Percentiles rank a stretch among this genome's conserved stretches.
These are phyloP conservation scores for Lumbricus terrestris DNA, from an alignment of 2,888 invertebrate species.

Conservation along the genomic window DNA sequence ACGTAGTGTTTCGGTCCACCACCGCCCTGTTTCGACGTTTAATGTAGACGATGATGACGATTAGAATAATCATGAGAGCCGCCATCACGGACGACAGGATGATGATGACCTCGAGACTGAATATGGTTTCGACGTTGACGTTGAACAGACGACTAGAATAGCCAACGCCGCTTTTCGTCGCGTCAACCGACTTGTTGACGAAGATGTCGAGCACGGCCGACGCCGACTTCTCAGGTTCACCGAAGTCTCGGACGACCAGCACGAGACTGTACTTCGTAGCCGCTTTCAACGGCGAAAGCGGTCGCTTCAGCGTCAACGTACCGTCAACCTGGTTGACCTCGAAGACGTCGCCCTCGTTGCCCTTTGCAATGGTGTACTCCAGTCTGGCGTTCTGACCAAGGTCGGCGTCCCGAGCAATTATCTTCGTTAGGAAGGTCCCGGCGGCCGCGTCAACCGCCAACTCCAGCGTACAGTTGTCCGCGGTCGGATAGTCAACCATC, in stretches of 20 bases:
- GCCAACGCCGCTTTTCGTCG: slow-evolving; percentile 9
- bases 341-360: slow-evolving; percentile 59
- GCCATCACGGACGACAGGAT: slow-evolving; percentile 31
- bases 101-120: slow-evolving; percentile 30
- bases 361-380: slow-evolving; percentile 43
- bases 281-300: background rate
- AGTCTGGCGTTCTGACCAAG: slow-evolving; percentile 44
- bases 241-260: slow-evolving; percentile 25
- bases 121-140: background rate
- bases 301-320: slow-evolving; percentile 48
- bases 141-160: background rate
- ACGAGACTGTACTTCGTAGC: slow-evolving; percentile 13
- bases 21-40: background rate
- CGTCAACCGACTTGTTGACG: slow-evolving; percentile 29
- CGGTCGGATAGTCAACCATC: slow-evolving; percentile 44
- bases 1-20: background rate
- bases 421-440: slow-evolving; percentile 42
- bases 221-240: slow-evolving; percentile 24
- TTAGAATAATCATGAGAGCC: slow-evolving; percentile 33
- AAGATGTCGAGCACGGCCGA: slow-evolving; percentile 22
- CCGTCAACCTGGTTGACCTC: slow-evolving; percentile 58
- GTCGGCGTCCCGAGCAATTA: slow-evolving; percentile 46
- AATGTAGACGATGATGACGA: slow-evolving; percentile 34
- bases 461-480: slow-evolving; percentile 42
- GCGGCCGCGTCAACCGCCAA: slow-evolving; percentile 38